These are phyloP conservation scores for Drosophila infuscata DNA, from an alignment of 2,888 invertebrate species.

Conservation along the genomic window DNA sequence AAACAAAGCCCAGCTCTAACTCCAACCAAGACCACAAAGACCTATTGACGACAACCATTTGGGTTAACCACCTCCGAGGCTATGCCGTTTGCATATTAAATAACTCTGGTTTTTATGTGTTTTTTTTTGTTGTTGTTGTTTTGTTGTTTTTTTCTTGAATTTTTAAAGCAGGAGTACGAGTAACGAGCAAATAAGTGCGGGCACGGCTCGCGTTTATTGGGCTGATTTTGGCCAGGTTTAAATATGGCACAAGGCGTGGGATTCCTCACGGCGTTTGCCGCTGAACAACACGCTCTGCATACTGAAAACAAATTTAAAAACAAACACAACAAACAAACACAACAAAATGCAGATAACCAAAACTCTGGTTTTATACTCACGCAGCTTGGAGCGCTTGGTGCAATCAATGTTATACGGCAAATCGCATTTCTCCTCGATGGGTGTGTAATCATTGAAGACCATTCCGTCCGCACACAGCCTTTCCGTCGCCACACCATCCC, in stretches of 20 bases:
- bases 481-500: conserved; percentile 90
- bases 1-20: conserved; percentile 24
- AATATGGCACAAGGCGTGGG: conserved; percentile 38
- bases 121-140: neutral
- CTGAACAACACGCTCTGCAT: conserved; percentile 49
- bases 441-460: conserved; percentile 94
- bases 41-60: conserved; percentile 76
- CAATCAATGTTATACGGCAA: conserved; percentile 95
- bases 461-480: conserved; percentile 95
- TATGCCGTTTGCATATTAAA: conserved; percentile 78
- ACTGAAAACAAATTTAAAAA: conserved; percentile 20
- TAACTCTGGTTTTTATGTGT: conserved; percentile 32
- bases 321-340: neutral
- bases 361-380: conserved; percentile 87
- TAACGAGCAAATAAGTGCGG: conserved; percentile 74
- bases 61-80: conserved; percentile 70
- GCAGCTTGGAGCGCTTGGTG: conserved; percentile 90
- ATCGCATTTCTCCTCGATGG: conserved; percentile 94
- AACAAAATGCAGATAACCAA: neutral
- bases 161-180: conserved; percentile 29
- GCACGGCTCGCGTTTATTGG: conserved; percentile 59
- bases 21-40: conserved; percentile 37
- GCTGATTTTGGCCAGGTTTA: conserved; percentile 65
- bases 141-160: neutral
- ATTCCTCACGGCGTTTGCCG: conserved; percentile 26